Percentiles rank a stretch among this genome's conserved stretches.
These are phyloP conservation scores for Aldrovandia affinis DNA, from an alignment of 2,797 vertebrate genomes.

Conservation along the genomic window DNA sequence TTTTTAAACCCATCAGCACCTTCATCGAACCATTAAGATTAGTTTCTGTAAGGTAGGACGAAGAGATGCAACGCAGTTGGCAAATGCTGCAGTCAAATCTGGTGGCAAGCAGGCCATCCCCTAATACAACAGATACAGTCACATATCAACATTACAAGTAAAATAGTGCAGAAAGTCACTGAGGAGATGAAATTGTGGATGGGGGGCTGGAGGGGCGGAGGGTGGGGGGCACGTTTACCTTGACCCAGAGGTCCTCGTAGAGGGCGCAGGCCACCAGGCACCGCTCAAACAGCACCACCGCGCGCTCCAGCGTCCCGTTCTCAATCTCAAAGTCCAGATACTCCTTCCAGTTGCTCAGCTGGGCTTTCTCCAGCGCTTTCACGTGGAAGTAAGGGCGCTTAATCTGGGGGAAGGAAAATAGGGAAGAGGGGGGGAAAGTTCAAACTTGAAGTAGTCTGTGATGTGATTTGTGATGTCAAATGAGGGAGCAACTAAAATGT, in stretches of 20 bases:
- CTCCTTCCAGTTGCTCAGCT: slow-evolving; percentile 98
- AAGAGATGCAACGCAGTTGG: slow-evolving; percentile 99
- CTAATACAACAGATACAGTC: slow-evolving; percentile 99
- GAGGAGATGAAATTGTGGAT: slow-evolving; percentile 88
- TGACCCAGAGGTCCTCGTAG: slow-evolving; percentile 99
- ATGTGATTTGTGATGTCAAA: not conserved
- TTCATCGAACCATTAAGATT: slow-evolving; percentile 99
- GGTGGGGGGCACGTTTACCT: slow-evolving; percentile 77
- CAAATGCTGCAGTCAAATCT: slow-evolving; percentile 99
- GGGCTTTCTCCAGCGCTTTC: slow-evolving; percentile 96
- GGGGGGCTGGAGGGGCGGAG: slow-evolving; percentile 66
- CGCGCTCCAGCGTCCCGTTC: slow-evolving; percentile 93
- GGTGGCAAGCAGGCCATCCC: slow-evolving; percentile 99
- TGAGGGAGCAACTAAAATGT: not conserved
- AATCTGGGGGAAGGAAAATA: slow-evolving; percentile 78
- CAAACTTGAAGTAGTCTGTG: not conserved
- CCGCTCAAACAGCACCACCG: slow-evolving; percentile 97
- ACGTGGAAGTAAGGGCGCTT: slow-evolving; percentile 99
- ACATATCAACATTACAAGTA: slow-evolving; percentile 99
- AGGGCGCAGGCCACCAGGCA: slow-evolving; percentile 98
- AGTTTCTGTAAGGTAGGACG: slow-evolving; percentile 99
- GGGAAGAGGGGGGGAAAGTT: not conserved
- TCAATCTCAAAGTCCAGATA: slow-evolving; percentile 99
- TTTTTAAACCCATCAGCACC: slow-evolving; percentile 99
- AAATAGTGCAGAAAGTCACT: slow-evolving; percentile 95